phyloP scores from a whole-genome alignment of 2,888 invertebrate genomes.

The Palloptera scutellata region DNA sequence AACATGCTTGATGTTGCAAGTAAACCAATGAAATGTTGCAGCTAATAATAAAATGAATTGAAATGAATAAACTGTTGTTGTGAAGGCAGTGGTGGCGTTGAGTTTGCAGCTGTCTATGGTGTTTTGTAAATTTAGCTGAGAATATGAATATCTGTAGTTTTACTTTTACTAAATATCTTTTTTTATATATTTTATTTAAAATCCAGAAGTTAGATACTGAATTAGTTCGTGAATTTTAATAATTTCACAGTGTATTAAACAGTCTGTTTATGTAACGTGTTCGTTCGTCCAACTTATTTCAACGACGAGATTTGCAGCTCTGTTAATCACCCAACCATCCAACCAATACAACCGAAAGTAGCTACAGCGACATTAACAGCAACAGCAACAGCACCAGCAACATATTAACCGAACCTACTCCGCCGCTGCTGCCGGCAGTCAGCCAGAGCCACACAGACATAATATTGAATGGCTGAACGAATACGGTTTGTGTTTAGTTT shows the following conservation, averaged over 20 bases:
- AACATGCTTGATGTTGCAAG: conserved; percentile 40
- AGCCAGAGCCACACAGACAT: conserved; percentile 20
- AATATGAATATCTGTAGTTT: too few species aligned
- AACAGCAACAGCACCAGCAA: not conserved
- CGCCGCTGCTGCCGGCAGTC: conserved; percentile 4
- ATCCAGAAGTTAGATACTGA: too few species aligned
- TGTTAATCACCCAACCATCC: too few species aligned
- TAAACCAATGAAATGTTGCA: conserved; percentile 17
- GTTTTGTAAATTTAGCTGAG: too few species aligned
- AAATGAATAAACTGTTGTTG: too few species aligned
- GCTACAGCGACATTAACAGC: not conserved
- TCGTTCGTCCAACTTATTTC: too few species aligned
- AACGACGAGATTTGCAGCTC: too few species aligned
- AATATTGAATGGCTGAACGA: conserved; percentile 27
- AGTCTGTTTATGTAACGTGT: too few species aligned
- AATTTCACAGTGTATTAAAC: too few species aligned
- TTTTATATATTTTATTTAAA: too few species aligned
- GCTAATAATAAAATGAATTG: not conserved
- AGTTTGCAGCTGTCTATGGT: not conserved
- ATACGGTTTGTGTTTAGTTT: conserved; percentile 39
- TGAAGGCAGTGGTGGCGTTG: not conserved
- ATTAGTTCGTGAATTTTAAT: too few species aligned
- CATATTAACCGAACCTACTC: not conserved
- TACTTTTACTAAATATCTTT: too few species aligned
- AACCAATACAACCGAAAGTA: not conserved